phyloP scores from a whole-genome alignment of 1,140 invertebrate species.

The Temnothorax longispinosus region DNA sequence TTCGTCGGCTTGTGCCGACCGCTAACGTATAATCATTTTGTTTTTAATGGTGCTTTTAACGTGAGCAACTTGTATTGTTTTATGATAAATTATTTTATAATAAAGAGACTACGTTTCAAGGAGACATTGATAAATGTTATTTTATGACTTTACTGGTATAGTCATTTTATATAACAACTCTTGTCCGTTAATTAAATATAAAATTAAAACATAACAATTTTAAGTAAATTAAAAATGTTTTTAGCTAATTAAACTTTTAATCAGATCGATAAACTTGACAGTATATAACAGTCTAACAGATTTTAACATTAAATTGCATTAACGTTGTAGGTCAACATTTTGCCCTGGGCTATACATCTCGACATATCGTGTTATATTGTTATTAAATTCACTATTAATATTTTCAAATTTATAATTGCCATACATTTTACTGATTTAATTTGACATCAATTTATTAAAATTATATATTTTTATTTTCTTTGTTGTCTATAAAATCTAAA shows the following conservation, averaged over 20 bases:
- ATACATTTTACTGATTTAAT: too few species aligned
- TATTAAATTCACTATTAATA: slow-evolving; percentile 1
- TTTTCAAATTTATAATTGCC: background rate
- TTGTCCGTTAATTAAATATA: background rate
- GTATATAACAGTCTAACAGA: background rate
- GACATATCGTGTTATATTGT: background rate
- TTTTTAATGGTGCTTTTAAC: slow-evolving; percentile 9
- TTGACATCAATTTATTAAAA: too few species aligned
- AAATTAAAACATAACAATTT: background rate
- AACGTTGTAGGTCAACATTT: background rate
- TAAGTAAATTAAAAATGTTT: background rate
- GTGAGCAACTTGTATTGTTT: background rate
- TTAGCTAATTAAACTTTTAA: too few species aligned
- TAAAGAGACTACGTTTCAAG: background rate
- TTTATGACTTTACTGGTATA: background rate
- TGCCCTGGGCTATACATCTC: background rate
- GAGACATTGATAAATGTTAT: background rate
- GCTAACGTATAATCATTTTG: background rate
- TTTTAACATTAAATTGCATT: slow-evolving; percentile 4
- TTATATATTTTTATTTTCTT: too few species aligned
- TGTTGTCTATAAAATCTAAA: too few species aligned
- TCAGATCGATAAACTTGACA: background rate
- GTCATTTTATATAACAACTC: background rate
- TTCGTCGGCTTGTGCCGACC: background rate
- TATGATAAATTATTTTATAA: slow-evolving; percentile 27